Base-by-base conservation (phyloP, 92 coral and sea anemone genomes). In the Plumapathes pennacea region DNA sequence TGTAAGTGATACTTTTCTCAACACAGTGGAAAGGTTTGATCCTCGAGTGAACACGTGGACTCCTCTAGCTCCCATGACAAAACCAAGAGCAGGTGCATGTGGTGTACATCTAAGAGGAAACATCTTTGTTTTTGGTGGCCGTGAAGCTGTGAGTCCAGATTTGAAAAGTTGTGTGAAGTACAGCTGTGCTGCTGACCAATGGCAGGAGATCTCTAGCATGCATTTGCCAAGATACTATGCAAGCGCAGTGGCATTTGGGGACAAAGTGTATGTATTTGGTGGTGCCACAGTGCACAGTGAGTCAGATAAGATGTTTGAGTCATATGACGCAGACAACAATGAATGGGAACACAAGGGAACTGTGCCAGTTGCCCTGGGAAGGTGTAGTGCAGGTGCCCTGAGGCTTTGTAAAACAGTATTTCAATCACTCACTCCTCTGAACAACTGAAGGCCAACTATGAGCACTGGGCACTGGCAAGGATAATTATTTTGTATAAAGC, bases 41-140 rank as follows among this genome's bases (percentile, higher is more conserved):
- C 61, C 61, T 2, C 12, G 18, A 20, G 38, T 22, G 1, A 54
- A 54, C 9, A 54, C 45, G 1, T 54, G 61, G 61, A n/a, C 22
- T 0, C 2, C 5, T 13, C 61, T 54, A 22, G 29, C 61, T 54
- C 38, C 61, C 1, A 54, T 23, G 0, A 20, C 25, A 12, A 31
- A 28, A 0, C 4, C 1, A 13, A 34, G 61, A 34, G 28, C 61
- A 34, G 0, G 1, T 33, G 61, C 61, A 13, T 3, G 30, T 4
- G 61, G 61, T 19, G 18, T 32, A 19, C 44, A 30, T 46, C 22
- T 54, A 2, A 10, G 9, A 33, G 29, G 25, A 20, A 54, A 54
- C 2, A 4, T 54, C 30, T 54, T 19, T 36, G 46, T 62, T 13
- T 8, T 62, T 1, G 69, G 69, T 32, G 69, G 69, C 15, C 46